Percentiles rank a stretch among this genome's conserved stretches.
phyloP scores from a whole-genome alignment of 2,797 vertebrate species.

The Cyprinella venusta region DNA sequence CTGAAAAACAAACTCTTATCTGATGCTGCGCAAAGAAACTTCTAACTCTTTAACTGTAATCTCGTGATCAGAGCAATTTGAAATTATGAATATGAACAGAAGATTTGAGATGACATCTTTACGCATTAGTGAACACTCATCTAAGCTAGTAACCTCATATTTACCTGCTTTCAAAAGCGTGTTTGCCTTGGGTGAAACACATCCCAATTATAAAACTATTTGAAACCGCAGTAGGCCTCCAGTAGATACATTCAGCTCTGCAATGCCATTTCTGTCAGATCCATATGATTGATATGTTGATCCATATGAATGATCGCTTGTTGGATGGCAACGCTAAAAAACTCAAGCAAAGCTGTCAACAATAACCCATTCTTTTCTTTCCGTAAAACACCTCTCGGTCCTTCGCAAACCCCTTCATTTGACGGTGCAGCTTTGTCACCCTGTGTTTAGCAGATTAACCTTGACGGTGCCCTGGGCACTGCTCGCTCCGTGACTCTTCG shows the following conservation, averaged over 20 bases:
- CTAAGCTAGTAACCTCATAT: conserved; percentile 27
- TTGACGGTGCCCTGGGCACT: conserved; percentile 70
- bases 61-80: neutral
- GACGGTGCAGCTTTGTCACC: conserved; percentile 74
- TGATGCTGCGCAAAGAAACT: neutral
- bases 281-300: conserved; percentile 4
- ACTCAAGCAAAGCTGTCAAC: conserved; percentile 38
- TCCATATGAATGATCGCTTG: conserved; percentile 27
- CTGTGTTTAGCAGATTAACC: conserved; percentile 77
- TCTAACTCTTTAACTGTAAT: neutral
- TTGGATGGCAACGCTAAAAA: conserved; percentile 44
- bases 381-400: conserved; percentile 47
- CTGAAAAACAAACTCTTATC: neutral
- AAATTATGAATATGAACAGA: neutral
- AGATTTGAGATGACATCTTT: neutral
- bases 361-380: conserved; percentile 45
- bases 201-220: conserved; percentile 48
- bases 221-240: conserved; percentile 2
- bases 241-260: conserved; percentile 17
- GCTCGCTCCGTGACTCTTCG: conserved; percentile 52
- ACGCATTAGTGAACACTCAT: neutral
- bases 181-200: conserved; percentile 46
- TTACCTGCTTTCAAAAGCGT: conserved; percentile 28
- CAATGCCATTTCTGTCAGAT: conserved; percentile 23
- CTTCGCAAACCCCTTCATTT: conserved; percentile 51